Evolutionary conservation across 2,888 invertebrate species (phyloP), one percentile per base, ranked within the genome.

Genomic region (Drosophila lutescens): DNA sequence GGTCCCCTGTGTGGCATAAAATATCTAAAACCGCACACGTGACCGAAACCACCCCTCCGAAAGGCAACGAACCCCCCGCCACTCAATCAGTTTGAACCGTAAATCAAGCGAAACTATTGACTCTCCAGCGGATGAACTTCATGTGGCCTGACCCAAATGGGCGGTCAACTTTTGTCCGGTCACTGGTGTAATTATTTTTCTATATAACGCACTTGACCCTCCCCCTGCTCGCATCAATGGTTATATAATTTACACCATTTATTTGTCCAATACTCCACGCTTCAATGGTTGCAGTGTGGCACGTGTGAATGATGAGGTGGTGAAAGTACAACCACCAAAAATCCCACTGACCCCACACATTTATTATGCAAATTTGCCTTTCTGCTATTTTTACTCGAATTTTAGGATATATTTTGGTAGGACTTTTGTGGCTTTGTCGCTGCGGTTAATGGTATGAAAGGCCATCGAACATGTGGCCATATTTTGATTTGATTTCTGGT

Each of bases 281-380:
- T 63, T 76, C 44, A 76, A 49, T 78, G 65, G 50, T 15, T 23
- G 34, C 36, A 68, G 36, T 55, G 63, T 47, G 53, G 54, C 68
- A 58, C 71, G 67, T 74, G 77, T 40, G 62, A 57, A 49, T 41
- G 10, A 60, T 69, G 49, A 47, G 55, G 23, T 36, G 55, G 23
- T 38, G 53, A 20, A 13, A 36, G 17, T 44, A n/a, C 58, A 61
- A 40, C 74, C 74, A 59, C 68, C 60, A 43, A 57, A 34, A 50
- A 36, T 26, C 9, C 36, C 26, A 44, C 58, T 50, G 56, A 53
- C 43, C 44, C 15, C 23, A 51, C 40, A 79, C 40, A 79, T 76
- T 61, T 76, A 82, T 77, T 67, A 79, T 69, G 80, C 78, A 71
- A 80, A 83, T 67, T 76, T 40, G 51, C 20, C 51, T 44, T 53